Conservation (phyloP, 2,797 vertebrate genomes). For the Chaenodraco wilsoni region DNA sequence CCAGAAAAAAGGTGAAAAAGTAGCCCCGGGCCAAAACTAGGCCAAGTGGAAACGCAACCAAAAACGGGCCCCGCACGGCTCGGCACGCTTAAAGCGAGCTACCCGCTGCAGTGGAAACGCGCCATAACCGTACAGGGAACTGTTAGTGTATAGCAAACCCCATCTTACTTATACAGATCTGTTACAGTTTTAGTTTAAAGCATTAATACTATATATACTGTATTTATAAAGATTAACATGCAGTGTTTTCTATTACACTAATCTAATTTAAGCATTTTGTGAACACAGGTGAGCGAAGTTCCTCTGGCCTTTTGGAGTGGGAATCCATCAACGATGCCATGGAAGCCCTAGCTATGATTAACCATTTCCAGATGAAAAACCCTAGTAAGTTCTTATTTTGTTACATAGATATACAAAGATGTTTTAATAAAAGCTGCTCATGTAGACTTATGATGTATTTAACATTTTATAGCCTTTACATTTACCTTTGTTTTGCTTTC, state of each 20-base stretch:
- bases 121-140: too few species aligned
- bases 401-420: background rate
- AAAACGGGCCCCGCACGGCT: too few species aligned
- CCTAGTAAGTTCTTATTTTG: constrained; percentile 83
- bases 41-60: too few species aligned
- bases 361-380: constrained; percentile 94
- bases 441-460: background rate
- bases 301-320: constrained; percentile 92
- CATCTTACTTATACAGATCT: too few species aligned
- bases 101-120: too few species aligned
- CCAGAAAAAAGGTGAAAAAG: too few species aligned
- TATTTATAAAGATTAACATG: too few species aligned
- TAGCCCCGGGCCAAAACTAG: too few species aligned
- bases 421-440: background rate
- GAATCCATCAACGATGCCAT: constrained; percentile 92
- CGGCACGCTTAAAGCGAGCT: too few species aligned
- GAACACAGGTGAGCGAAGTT: constrained; percentile 89
- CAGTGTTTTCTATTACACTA: background rate
- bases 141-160: background rate
- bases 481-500: background rate
- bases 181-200: too few species aligned
- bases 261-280: constrained; percentile 27
- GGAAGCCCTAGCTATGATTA: constrained; percentile 89
- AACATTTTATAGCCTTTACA: background rate
- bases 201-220: too few species aligned